These are phyloP conservation scores for Ptilorrhoa leucosticta DNA, from an alignment of 2,113 vertebrate species.

Conservation along the genomic window DNA sequence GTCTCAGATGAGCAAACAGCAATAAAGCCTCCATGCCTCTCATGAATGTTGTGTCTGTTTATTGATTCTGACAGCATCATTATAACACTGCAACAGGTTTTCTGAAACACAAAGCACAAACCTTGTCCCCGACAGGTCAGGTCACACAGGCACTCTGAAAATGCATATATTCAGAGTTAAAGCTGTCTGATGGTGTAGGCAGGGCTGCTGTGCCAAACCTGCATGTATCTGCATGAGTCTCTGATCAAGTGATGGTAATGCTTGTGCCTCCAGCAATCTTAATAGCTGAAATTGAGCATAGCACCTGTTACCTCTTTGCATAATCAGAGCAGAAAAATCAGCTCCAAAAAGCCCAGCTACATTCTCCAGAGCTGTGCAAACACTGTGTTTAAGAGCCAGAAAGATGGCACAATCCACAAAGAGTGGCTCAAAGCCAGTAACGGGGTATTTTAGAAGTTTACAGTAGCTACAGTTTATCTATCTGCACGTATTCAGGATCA, in stretches of 20 bases:
- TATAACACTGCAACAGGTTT: not conserved
- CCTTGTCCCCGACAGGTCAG: not conserved
- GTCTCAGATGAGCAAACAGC: not conserved
- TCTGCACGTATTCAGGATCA: not conserved
- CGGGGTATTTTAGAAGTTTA: not conserved
- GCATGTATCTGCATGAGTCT: not conserved
- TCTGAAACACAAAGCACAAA: not conserved
- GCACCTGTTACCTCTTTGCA: not conserved
- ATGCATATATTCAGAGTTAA: not conserved
- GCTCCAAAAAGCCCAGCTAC: not conserved
- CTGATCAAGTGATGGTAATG: not conserved
- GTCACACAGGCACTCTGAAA: not conserved
- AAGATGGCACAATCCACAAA: not conserved
- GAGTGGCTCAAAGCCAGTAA: not conserved
- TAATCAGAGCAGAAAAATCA: not conserved
- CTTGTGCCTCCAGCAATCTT: not conserved
- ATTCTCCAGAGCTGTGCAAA: not conserved
- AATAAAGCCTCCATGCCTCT: not conserved
- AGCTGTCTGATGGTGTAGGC: accelerated
- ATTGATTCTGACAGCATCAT: not conserved
- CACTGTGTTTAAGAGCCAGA: not conserved
- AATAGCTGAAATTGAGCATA: not conserved
- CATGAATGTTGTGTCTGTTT: not conserved
- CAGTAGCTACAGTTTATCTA: not conserved
- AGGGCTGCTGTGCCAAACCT: not conserved